A percentile compares a stretch with the other conserved stretches of the same genome.
These are phyloP conservation scores for Amphimallon solstitiale DNA, from an alignment of 2,888 invertebrate genomes.

Conservation along the genomic window DNA sequence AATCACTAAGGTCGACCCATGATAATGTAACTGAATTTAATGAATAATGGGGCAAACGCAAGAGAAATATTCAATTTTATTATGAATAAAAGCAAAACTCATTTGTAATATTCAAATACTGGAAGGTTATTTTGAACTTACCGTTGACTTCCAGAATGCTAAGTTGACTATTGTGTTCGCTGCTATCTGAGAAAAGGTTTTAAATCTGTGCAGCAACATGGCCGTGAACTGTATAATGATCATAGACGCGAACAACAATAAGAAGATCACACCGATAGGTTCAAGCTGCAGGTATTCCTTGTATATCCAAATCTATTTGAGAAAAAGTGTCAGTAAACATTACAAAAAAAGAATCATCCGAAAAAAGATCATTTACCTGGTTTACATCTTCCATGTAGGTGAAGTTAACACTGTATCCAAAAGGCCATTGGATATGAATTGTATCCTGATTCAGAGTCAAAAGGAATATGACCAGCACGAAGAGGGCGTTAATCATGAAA, in stretches of 20 bases:
- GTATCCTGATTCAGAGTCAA: conserved; percentile 78
- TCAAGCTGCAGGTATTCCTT: conserved; percentile 74
- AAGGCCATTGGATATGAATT: conserved; percentile 76
- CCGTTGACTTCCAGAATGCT: conserved; percentile 25
- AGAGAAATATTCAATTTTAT: too few relatives aligned
- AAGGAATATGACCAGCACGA: conserved; percentile 78
- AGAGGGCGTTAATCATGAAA: conserved; percentile 81
- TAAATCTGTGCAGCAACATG: conserved; percentile 81
- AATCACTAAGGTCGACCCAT: too few relatives aligned
- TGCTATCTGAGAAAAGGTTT: conserved; percentile 78
- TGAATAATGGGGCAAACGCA: too few relatives aligned
- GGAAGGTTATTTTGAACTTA: too few relatives aligned
- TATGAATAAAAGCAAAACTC: too few relatives aligned
- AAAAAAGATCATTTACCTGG: conserved; percentile 48
- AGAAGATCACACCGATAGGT: conserved; percentile 79
- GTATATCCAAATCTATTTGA: conserved; percentile 64
- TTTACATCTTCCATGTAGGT: conserved; percentile 52
- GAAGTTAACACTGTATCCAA: conserved; percentile 66
- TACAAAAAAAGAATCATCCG: background rate
- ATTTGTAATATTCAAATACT: too few relatives aligned
- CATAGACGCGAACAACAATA: conserved; percentile 76
- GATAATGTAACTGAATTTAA: too few relatives aligned
- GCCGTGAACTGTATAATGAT: conserved; percentile 77
- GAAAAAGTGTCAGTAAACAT: background rate
- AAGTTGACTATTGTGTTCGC: conserved; percentile 67